Evolutionary conservation across 2,797 vertebrate species (phyloP).

Genomic region (Lycodopsis pacificus): DNA sequence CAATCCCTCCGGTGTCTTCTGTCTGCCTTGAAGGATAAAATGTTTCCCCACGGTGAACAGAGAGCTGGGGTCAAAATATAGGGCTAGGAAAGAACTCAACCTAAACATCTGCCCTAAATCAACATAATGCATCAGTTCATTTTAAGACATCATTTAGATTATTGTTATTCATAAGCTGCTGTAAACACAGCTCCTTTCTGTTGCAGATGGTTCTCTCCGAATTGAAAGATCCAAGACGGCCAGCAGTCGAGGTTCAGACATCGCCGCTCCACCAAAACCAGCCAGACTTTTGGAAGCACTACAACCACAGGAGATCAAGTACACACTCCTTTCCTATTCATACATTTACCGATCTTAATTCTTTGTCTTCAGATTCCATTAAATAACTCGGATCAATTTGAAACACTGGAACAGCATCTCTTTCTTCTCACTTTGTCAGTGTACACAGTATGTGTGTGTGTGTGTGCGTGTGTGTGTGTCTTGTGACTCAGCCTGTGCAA

Average conservation of each 20-base stretch:
- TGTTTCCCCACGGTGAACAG: background rate
- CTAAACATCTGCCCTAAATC: background rate
- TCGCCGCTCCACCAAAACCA: constrained; percentile 67
- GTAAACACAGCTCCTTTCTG: background rate
- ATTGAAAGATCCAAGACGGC: constrained; percentile 44
- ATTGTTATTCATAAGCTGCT: background rate
- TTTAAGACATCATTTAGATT: background rate
- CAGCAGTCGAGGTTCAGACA: constrained; percentile 50
- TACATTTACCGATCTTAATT: background rate
- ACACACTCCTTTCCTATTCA: background rate
- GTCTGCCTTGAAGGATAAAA: background rate
- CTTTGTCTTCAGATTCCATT: background rate
- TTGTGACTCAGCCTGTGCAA: constrained; percentile 81
- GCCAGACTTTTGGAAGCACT: constrained; percentile 59
- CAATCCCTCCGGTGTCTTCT: background rate
- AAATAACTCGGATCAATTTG: background rate
- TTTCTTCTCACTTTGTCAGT: background rate
- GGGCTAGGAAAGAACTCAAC: background rate
- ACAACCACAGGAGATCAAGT: constrained; percentile 59
- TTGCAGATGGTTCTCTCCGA: constrained; percentile 68
- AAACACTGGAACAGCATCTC: constrained; percentile 11
- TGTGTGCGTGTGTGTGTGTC: constrained; percentile 28
- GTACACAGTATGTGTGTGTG: constrained; percentile 10
- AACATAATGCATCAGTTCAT: background rate
- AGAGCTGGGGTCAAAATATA: background rate